Evolutionary conservation across 2,797 vertebrate genomes (phyloP), one percentile per base, ranked within the genome.

Genomic region (Nannoperca obscura): DNA sequence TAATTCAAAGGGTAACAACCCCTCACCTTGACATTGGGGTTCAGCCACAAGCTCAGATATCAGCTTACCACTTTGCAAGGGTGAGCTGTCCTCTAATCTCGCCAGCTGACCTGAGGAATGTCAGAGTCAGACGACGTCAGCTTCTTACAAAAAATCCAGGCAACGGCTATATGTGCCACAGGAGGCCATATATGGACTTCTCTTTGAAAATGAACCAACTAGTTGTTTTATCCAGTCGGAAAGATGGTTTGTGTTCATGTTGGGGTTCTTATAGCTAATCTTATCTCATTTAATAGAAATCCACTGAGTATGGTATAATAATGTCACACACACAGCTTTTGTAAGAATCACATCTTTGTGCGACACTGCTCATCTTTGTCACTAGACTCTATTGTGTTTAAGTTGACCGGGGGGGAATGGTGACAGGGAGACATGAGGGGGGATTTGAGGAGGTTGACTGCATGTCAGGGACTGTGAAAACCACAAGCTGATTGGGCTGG

Each of bases 401-500:
- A 61, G 22, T 69, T 27, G 42, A 82, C 49, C 55, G 46, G 71
- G 59, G 59, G 81, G 60, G 86, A 77, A 85, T 60, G 55, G 65
- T 74, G 81, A 81, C 77, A 72, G 65, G 74, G 75, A 77, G 69
- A 68, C 11, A 76, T 65, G 79, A 47, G 52, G 59, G 76, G 64
- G 74, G 85, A 71, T 88, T 82, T 81, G 69, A 86, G 78, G 79
- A 79, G 88, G 88, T 81, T 90, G 92, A 89, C 84, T 90, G 84
- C 89, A 91, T 91, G 89, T 94, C 84, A 92, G 84, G 85, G 84
- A 91, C 85, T 91, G 84, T 91, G 83, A 90, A 93, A 93, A 91
- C 93, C 92, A 90, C 93, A 89, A 74, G 75, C 83, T 93, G 93
- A 94, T 93, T 94, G 86, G 88, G 84, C 80, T 91, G 91, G 85